A percentile compares a stretch with the other conserved stretches of the same genome.
Evolutionary conservation across 92 coral and sea anemone genomes (phyloP).

Genomic region (Palythoa grandiflora): DNA sequence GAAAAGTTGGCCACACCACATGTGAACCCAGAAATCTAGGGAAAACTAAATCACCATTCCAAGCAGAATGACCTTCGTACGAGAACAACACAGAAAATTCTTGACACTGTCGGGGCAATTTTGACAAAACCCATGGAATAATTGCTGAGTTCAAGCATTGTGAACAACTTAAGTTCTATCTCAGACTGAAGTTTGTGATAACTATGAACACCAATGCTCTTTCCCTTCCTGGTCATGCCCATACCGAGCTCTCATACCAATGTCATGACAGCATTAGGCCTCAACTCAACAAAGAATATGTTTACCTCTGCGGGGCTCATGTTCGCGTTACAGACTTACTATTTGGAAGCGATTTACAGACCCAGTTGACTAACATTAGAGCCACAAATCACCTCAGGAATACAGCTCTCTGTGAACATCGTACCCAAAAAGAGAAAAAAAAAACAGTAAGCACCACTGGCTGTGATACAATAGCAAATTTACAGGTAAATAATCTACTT

Average conservation of each 20-base stretch:
- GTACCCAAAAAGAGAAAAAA: slow-evolving; percentile 7
- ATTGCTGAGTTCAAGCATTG: neutral
- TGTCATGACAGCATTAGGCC: slow-evolving; percentile 15
- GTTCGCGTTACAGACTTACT: slow-evolving; percentile 43
- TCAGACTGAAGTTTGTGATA: too few relatives aligned
- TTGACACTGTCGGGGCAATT: neutral
- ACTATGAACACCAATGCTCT: neutral
- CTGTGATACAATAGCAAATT: neutral
- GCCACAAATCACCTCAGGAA: slow-evolving; percentile 46
- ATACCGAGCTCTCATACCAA: slow-evolving; percentile 19
- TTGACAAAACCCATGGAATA: neutral
- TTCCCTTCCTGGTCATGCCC: slow-evolving; percentile 16
- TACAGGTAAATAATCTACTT: too few relatives aligned
- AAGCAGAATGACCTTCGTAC: too few relatives aligned
- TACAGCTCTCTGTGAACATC: slow-evolving; percentile 32
- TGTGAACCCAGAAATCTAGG: slow-evolving; percentile 41
- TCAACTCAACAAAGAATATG: slow-evolving; percentile 22
- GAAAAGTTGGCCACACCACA: slow-evolving; percentile 58
- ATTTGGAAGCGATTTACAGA: slow-evolving; percentile 42
- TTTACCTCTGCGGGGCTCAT: slow-evolving; percentile 17
- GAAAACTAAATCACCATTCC: too few relatives aligned
- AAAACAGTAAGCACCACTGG: slow-evolving; percentile 1
- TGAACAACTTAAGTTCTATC: too few relatives aligned
- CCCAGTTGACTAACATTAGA: slow-evolving; percentile 28
- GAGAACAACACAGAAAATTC: too few relatives aligned